Percentiles rank a stretch among this genome's conserved stretches.
phyloP scores from a whole-genome alignment of 2,888 invertebrate genomes.

The Malthinus flaveolus region DNA sequence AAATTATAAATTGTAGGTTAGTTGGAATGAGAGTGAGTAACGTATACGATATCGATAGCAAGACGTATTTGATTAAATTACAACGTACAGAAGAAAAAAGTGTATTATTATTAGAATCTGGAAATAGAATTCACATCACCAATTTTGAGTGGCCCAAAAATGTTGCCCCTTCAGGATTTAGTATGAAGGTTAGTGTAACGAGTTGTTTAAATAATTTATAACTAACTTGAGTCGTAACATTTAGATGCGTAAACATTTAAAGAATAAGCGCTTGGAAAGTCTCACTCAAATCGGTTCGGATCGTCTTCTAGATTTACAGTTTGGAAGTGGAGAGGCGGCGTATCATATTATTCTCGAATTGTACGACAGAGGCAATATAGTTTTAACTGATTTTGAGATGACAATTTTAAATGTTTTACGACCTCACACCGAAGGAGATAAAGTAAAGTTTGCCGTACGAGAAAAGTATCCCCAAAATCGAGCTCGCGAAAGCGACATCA shows the following conservation, averaged over 20 bases:
- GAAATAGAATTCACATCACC: conserved; percentile 90
- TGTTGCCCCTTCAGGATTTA: conserved; percentile 91
- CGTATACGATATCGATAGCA: conserved; percentile 96
- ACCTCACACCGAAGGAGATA: conserved; percentile 90
- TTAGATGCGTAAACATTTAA: conserved; percentile 92
- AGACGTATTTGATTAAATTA: conserved; percentile 89
- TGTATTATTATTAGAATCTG: conserved; percentile 90
- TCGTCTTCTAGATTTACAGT: conserved; percentile 92
- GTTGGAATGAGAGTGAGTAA: conserved; percentile 94
- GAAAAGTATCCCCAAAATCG: conserved; percentile 87
- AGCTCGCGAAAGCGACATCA: conserved; percentile 67
- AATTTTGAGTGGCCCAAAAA: conserved; percentile 99
- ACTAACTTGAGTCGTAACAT: conserved; percentile 38
- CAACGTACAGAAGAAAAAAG: conserved; percentile 86
- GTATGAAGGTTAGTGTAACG: conserved; percentile 82
- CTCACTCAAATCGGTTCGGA: conserved; percentile 89
- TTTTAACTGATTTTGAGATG: conserved; percentile 89
- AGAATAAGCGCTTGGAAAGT: conserved; percentile 89
- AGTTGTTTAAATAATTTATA: too few relatives aligned
- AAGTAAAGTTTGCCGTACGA: conserved; percentile 86
- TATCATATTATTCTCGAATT: conserved; percentile 95
- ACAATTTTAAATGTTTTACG: conserved; percentile 91
- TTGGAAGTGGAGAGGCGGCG: conserved; percentile 90
- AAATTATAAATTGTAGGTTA: conserved; percentile 65
- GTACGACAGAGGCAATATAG: conserved; percentile 94